Percentiles rank a stretch among this genome's conserved stretches.
Conservation (phyloP, 2,888 invertebrate genomes). For the Stenolophus ochropezus region DNA sequence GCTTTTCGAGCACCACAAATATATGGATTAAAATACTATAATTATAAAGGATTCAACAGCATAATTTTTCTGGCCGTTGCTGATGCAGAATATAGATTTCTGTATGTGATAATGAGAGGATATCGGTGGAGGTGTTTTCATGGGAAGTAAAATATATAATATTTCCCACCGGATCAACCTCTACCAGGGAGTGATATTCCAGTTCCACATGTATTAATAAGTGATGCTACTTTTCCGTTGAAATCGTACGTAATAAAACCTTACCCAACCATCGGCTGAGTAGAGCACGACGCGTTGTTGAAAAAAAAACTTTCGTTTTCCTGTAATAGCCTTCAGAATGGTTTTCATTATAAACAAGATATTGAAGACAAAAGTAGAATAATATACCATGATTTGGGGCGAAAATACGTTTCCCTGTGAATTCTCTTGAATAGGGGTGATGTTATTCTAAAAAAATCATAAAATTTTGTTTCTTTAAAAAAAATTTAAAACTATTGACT, state of each 20-base stretch:
- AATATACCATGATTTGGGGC: no score
- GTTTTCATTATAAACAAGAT: no score
- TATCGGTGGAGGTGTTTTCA: conserved; percentile 1
- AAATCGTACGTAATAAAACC: conserved; percentile 4
- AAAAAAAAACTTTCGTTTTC: no score
- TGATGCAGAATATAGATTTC: conserved; percentile 1
- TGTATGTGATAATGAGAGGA: neutral
- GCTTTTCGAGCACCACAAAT: neutral
- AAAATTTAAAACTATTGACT: no score
- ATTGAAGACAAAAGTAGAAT: no score
- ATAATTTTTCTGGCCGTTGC: conserved; percentile 2
- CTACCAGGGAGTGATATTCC: conserved; percentile 63
- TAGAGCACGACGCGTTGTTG: neutral
- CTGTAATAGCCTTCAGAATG: no score
- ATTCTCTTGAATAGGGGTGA: no score
- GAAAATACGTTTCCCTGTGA: no score
- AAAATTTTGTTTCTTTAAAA: no score
- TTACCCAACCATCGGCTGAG: neutral
- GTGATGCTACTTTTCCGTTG: conserved; percentile 65
- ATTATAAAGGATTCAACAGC: conserved; percentile 21
- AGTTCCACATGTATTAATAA: conserved; percentile 64
- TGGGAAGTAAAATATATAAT: neutral
- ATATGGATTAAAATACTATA: neutral
- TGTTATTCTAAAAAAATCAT: no score
- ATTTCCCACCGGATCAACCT: conserved; percentile 63